phyloP scores from a whole-genome alignment of 2,888 invertebrate genomes.

The Volucella zonaria region DNA sequence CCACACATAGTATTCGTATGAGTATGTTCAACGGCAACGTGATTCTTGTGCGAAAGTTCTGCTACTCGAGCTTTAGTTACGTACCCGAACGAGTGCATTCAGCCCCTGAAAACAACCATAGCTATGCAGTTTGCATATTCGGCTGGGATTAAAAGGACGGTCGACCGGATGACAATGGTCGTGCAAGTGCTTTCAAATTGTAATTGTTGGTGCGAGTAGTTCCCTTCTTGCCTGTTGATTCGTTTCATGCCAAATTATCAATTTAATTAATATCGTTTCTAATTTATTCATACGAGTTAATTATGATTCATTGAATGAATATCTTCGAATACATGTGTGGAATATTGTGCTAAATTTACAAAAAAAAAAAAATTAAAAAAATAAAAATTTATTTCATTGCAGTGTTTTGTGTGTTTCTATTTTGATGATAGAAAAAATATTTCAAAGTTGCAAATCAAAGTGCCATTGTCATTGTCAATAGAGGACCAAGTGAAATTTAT shows the following conservation, averaged over 20 bases:
- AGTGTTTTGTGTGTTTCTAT: slow-evolving; percentile 20
- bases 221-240: slow-evolving; percentile 58
- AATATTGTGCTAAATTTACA: slow-evolving; percentile 17
- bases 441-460: slow-evolving; percentile 51
- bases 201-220: slow-evolving; percentile 58
- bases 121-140: slow-evolving; percentile 62
- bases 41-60: slow-evolving; percentile 43
- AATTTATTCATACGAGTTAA: background rate
- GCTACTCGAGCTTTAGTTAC: slow-evolving; percentile 60
- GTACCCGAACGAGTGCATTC: slow-evolving; percentile 63
- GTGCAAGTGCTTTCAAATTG: slow-evolving; percentile 58
- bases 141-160: slow-evolving; percentile 62
- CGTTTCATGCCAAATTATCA: slow-evolving; percentile 37
- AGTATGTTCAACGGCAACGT: slow-evolving; percentile 41
- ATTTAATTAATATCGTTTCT: slow-evolving; percentile 41
- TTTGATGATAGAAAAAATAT: slow-evolving; percentile 1
- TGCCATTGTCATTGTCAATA: slow-evolving; percentile 42
- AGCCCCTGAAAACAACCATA: slow-evolving; percentile 48
- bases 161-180: slow-evolving; percentile 63
- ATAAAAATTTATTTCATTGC: background rate
- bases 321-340: slow-evolving; percentile 37
- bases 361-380: background rate
- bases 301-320: background rate
- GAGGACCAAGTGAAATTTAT: slow-evolving; percentile 42
- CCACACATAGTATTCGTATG: slow-evolving; percentile 42